Conservation (phyloP, 1,140 invertebrate genomes). For the Megalopta genalis region DNA sequence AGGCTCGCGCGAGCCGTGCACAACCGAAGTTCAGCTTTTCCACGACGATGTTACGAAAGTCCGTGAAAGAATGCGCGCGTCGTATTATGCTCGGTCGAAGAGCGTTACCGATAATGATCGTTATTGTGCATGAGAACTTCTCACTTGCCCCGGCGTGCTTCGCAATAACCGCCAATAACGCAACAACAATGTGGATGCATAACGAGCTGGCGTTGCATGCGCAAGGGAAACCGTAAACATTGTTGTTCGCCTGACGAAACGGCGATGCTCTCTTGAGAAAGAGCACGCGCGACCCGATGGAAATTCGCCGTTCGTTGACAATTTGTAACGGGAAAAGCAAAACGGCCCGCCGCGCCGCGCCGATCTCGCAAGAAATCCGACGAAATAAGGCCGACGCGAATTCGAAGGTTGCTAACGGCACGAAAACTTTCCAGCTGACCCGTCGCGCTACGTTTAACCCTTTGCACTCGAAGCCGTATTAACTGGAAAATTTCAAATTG, state of each 20-base stretch:
- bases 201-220: slow-evolving; percentile 44
- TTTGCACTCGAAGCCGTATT: too few species aligned
- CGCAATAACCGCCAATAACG: slow-evolving; percentile 52
- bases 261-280: slow-evolving; percentile 11
- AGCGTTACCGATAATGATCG: slow-evolving; percentile 45
- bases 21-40: slow-evolving; percentile 13
- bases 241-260: slow-evolving; percentile 44
- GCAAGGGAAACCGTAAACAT: slow-evolving; percentile 51
- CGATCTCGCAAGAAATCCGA: too few species aligned
- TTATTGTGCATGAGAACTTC: slow-evolving; percentile 47
- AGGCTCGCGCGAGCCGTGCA: neutral
- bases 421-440: too few species aligned
- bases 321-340: neutral
- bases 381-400: too few species aligned
- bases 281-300: neutral
- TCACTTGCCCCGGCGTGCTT: slow-evolving; percentile 34
- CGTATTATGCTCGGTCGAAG: slow-evolving; percentile 32
- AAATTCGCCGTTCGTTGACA: neutral
- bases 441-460: too few species aligned
- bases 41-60: slow-evolving; percentile 26
- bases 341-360: too few species aligned
- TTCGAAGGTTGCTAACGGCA: too few species aligned
- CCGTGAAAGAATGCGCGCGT: slow-evolving; percentile 17
- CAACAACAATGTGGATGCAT: slow-evolving; percentile 52
- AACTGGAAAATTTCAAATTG: too few species aligned